Evolutionary conservation across 2,797 vertebrate genomes (phyloP), one percentile per base, ranked within the genome.

Genomic region (Lemur catta): DNA sequence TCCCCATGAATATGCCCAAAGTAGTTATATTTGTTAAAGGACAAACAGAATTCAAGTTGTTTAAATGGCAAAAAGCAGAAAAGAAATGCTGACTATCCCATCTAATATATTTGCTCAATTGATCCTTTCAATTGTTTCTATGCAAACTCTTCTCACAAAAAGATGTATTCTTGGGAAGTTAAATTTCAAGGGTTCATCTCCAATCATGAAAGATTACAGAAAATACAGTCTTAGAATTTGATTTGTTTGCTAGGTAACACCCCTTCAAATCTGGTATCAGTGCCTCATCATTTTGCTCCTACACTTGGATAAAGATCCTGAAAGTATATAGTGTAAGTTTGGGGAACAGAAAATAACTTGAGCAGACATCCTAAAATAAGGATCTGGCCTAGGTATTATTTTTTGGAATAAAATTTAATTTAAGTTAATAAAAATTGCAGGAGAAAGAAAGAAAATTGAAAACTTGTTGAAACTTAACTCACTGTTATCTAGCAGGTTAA

Each of bases 231-330:
- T 96, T 93, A 91, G 90, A 96, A 96, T 97, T 92, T 91, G 84
- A 96, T 97, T 96, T 97, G 96, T 97, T 97, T 97, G 94, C 97
- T 98, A 96, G 93, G 95, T 96, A 97, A 97, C 94, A 84, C 80
- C 84, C 61, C 96, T 92, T 97, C 80, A 93, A 94, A 96, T 94
- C 71, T 93, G 85, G 93, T 91, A 93, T 90, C 80, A 57, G 35
- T 89, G 79, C 38, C 94, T 96, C 95, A 95, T 96, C 93, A 95
- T 79, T 97, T 96, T 88, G 84, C 81, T 96, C 76, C 87, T 92
- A 95, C 89, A 96, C 93, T 80, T 50, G 80, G 91, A 94, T 87
- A 84, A 93, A 94, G 55, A 87, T 94, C 65, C 75, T 94, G 84
- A 93, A 96, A 95, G 84, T 57, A 80, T 22, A 93, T 33, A 87